Evolutionary conservation across 2,797 vertebrate species (phyloP).

Genomic region (Gila robusta): DNA sequence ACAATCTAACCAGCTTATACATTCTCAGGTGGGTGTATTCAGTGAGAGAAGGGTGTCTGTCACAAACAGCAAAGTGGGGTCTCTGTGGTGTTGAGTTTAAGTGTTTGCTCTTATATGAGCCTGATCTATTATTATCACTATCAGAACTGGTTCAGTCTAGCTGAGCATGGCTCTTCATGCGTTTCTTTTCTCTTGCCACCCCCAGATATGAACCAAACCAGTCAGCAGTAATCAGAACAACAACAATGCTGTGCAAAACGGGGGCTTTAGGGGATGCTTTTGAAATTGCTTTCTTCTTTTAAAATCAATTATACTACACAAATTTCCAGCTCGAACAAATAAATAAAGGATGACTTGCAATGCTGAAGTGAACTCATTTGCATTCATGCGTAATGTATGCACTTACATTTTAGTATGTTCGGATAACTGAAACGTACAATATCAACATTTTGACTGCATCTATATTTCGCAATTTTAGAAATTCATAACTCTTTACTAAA

Average conservation of each 20-base stretch:
- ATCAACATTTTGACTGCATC: not conserved
- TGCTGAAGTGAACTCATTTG: not conserved
- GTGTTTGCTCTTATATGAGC: slow-evolving; percentile 26
- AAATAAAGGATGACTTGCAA: slow-evolving; percentile 7
- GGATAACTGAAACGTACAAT: not conserved
- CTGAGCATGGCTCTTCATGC: slow-evolving; percentile 20
- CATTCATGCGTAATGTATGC: not conserved
- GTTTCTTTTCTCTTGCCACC: slow-evolving; percentile 52
- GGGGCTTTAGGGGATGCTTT: slow-evolving; percentile 52
- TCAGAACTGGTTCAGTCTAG: slow-evolving; percentile 54
- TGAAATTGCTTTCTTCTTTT: slow-evolving; percentile 54
- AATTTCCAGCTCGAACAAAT: slow-evolving; percentile 11
- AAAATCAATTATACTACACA: slow-evolving; percentile 55
- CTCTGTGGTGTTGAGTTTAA: slow-evolving; percentile 30
- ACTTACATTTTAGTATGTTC: not conserved
- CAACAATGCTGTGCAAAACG: slow-evolving; percentile 41
- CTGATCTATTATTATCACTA: slow-evolving; percentile 58
- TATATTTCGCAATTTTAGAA: not conserved
- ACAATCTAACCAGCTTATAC: slow-evolving; percentile 10
- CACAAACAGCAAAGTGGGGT: slow-evolving; percentile 13
- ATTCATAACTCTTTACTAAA: not conserved
- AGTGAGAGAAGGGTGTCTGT: slow-evolving; percentile 17
- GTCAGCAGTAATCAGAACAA: slow-evolving; percentile 63
- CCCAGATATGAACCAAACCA: slow-evolving; percentile 53
- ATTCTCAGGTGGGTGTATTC: slow-evolving; percentile 32